Evolutionary conservation across 2,113 vertebrate species (phyloP).

Genomic region (Ammospiza caudacuta): DNA sequence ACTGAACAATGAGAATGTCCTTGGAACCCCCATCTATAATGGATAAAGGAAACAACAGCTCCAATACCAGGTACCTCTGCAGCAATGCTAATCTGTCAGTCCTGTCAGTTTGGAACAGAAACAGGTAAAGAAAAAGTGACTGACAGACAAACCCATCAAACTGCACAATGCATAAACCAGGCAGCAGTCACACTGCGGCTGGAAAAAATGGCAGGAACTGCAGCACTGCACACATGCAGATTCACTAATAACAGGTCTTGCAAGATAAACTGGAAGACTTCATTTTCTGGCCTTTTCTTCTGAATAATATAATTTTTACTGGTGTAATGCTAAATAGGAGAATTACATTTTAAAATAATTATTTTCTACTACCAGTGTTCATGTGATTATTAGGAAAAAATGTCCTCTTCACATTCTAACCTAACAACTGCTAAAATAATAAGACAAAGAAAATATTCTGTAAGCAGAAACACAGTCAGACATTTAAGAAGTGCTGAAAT

Average conservation of each 20-base stretch:
- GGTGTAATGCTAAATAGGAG: background rate
- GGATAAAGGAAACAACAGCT: background rate
- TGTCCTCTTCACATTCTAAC: background rate
- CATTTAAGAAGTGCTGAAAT: background rate
- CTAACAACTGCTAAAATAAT: background rate
- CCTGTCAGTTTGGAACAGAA: background rate
- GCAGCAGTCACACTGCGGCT: background rate
- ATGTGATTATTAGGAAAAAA: background rate
- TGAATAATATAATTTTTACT: background rate
- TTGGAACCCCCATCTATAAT: background rate
- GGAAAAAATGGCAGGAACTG: background rate
- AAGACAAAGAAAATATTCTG: background rate
- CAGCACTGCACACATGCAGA: accelerated
- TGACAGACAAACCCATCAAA: background rate
- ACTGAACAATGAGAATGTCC: background rate
- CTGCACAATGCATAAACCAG: background rate
- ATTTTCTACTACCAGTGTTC: background rate
- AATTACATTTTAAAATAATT: background rate
- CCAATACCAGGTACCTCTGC: background rate
- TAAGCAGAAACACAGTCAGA: background rate
- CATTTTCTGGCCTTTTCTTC: background rate
- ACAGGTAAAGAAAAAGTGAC: background rate
- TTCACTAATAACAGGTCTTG: background rate
- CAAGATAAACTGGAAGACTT: background rate
- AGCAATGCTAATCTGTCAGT: background rate